Base-by-base conservation (phyloP, 2,888 invertebrate genomes). In the Loripinus fragilis region DNA sequence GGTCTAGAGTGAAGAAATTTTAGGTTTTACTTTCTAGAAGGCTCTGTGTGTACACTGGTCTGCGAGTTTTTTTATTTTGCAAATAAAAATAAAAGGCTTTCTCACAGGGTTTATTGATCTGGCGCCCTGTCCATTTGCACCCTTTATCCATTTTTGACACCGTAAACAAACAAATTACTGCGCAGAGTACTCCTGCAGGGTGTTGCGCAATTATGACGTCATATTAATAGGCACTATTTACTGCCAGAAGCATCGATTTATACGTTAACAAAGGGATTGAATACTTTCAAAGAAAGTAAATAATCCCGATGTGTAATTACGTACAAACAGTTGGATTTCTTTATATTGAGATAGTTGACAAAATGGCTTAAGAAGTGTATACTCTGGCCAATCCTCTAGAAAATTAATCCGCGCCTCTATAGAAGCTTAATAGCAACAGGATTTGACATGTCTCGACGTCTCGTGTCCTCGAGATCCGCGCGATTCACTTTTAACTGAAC, bases 121-220 rank as follows among this genome's bases (percentile, higher is more conserved):
- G n/a, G n/a, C n/a, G n/a, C n/a, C n/a, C 38, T 38, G 38, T 38
- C 38, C 38, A 52, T 52, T 52, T 52, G 25, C 52, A 52, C 52
- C 10, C 25, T 52, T 15, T n/a, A 25, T 52, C 52, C 25, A 52
- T 25, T 25, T 38, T 48, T 48, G 25, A 52, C 52, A 15, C 52
- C 25, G 5, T 52, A 25, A n/a, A 52, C 25, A 52, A 52, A 45
- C 45, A 45, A 45, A 45, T 45, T 45, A 45, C 8, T 45, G 52
- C 25, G 52, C 25, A 7, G 52, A 52, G 23, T 52, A 5, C 3
- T 25, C 23, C n/a, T 52, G 25, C 52, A 25, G n/a, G 10, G 10
- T 23, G 25, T 52, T 52, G n/a, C 52, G 52, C n/a, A 52, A 25
- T 25, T 8, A 52, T 52, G 52, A 52, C 52, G 25, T 5, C 12